Evolutionary conservation across 1,140 invertebrate species (phyloP), one percentile per base, ranked within the genome.

Genomic region (Tetramorium parvispinum): DNA sequence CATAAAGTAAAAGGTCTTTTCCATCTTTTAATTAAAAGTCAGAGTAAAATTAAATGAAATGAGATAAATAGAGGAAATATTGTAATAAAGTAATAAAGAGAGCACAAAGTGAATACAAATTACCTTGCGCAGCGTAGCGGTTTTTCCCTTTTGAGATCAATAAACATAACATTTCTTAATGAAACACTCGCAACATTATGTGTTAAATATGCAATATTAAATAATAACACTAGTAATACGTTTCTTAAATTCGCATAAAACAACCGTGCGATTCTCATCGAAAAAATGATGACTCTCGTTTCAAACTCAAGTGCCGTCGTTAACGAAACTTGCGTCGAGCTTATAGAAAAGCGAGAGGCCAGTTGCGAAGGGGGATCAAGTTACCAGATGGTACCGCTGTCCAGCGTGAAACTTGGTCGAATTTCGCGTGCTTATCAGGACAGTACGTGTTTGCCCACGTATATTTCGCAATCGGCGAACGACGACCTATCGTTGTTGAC

Each of bases 301-400:
- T 53, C 18, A 10, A 24, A 59, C 6, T 27, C 10, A 16, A 59
- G 1, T 59, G 24, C 13, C 57, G 4, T 27, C 13, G n/a, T 66
- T 21, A 13, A 21, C n/a, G 18, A 13, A 66, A 43, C 63, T 11
- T 1, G 18, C 2, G n/a, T 66, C n/a, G 37, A 5, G 11, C 8
- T 27, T 59, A 27, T 27, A 24, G 24, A 59, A 0, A 27, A 27
- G 24, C 24, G 11, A 59, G 4, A 5, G 4, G 21, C 11, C 24
- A 59, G 24, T 27, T 59, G 13, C 57, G 24, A 27, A 10, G 11
- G 24, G 3, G 57, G 57, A 5, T 59, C 57, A 2, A 24, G n/a
- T 66, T 43, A 66, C 63, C 63, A 66, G 63, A 66, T 66, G 63
- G 37, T 66, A 66, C 18, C n/a, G 18, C 2, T 37, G 57, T 43